Evolutionary conservation across 2,888 invertebrate genomes (phyloP), one percentile per base, ranked within the genome.

Genomic region (Platycheirus rosarum): DNA sequence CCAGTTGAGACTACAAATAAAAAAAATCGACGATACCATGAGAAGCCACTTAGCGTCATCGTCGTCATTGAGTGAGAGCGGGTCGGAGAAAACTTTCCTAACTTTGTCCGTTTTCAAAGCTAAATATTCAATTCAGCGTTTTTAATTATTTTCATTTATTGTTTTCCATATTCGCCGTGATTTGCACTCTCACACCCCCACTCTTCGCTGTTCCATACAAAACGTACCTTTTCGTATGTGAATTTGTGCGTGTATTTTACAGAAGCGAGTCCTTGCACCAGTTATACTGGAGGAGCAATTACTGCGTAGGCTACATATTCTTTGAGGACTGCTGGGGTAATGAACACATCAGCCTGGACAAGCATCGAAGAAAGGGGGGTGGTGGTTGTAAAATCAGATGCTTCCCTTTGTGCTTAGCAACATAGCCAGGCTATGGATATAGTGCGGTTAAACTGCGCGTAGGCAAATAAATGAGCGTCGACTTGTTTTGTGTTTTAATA

Each of bases 131-230:
- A 49, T 77, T 71, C 48, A 62, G 32, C 65, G 42, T 77, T 76
- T 76, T 77, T 77, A 71, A 82, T 80, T 76, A 82, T 82, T 77
- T 82, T 42, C 71, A 82, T 77, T 76, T 76, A 60, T 70, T 70
- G 65, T 76, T 63, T 76, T 63, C 44, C 44, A 57, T 48, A 42
- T 26, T 14, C 37, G 14, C 35, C 18, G 40, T 26, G 13, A n/a
- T n/a, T n/a, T 37, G 20, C 20, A 40, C 20, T 4, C 6, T 16
- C 3, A 18, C 9, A 13, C 16, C 8, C 4, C 32, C 2, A 7
- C 60, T 23, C 32, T 6, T 11, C 46, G 11, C 4, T 29, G 5
- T 1, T n/a, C 26, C 9, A 1, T 55, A 11, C 8, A 20, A 6
- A n/a, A 2, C 11, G 6, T 6, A 32, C 11, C 11, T 9, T 7